phyloP scores from a whole-genome alignment of 2,888 invertebrate species.

The Diplazon laetatorius region DNA sequence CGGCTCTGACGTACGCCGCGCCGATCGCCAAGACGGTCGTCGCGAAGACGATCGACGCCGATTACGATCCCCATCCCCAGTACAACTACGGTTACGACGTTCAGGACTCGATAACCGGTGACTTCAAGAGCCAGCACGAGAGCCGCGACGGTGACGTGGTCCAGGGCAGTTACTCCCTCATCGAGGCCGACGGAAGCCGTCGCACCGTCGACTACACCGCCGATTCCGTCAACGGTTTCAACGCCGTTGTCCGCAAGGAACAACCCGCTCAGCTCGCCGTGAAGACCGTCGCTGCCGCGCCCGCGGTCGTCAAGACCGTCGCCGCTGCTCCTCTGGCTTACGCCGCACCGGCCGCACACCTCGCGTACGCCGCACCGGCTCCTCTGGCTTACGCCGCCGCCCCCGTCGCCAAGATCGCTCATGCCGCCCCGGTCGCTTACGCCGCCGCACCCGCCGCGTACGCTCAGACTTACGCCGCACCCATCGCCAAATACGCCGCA shows the following conservation, averaged over 20 bases:
- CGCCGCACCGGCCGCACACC: slow-evolving; percentile 63
- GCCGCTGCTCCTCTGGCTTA: slow-evolving; percentile 75
- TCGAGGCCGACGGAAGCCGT: slow-evolving; percentile 72
- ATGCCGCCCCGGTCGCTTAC: slow-evolving; percentile 62
- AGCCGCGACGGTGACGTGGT: slow-evolving; percentile 73
- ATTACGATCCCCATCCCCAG: slow-evolving; percentile 75
- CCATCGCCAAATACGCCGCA: slow-evolving; percentile 57
- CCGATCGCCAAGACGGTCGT: slow-evolving; percentile 66
- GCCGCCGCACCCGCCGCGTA: slow-evolving; percentile 65
- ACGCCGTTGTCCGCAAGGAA: slow-evolving; percentile 74
- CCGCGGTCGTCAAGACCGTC: slow-evolving; percentile 65
- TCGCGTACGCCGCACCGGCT: slow-evolving; percentile 57
- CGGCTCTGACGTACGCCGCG: slow-evolving; percentile 86
- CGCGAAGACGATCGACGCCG: slow-evolving; percentile 72
- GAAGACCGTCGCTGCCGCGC: slow-evolving; percentile 67
- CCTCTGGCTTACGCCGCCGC: slow-evolving; percentile 75
- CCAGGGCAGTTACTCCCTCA: slow-evolving; percentile 72
- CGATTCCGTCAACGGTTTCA: slow-evolving; percentile 73
- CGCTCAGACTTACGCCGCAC: slow-evolving; percentile 48
- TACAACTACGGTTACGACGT: slow-evolving; percentile 73
- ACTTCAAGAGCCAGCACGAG: slow-evolving; percentile 72
- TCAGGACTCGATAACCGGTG: slow-evolving; percentile 72
- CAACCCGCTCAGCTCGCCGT: slow-evolving; percentile 68
- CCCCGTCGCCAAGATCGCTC: slow-evolving; percentile 57
- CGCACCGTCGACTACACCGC: slow-evolving; percentile 73